Conservation (phyloP, 2,797 vertebrate genomes). For the Podarcis siculus region DNA sequence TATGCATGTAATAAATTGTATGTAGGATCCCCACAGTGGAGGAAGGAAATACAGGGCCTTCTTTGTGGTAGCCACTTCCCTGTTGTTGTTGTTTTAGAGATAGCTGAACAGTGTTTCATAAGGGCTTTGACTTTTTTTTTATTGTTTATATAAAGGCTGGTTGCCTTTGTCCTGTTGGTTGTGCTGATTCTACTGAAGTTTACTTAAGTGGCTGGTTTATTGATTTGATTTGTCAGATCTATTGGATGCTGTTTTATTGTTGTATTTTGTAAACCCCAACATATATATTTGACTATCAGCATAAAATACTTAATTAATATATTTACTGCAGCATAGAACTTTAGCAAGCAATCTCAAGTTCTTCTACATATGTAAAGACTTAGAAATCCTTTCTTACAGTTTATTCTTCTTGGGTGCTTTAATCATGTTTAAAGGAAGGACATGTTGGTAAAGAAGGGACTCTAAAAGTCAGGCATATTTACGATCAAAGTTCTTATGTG, state of each 20-base stretch:
- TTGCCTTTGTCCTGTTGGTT: not conserved
- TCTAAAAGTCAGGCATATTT: not conserved
- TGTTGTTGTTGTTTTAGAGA: not conserved
- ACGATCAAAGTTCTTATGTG: not conserved
- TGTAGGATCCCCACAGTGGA: not conserved
- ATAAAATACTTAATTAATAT: not conserved
- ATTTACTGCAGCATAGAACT: not conserved
- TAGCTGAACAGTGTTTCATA: not conserved
- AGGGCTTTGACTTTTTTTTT: not conserved
- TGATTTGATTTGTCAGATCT: not conserved
- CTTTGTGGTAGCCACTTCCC: not conserved
- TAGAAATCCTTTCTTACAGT: not conserved
- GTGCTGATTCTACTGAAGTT: not conserved
- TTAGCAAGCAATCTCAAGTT: not conserved
- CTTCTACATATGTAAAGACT: not conserved
- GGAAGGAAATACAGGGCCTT: too few relatives aligned
- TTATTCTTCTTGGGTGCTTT: not conserved
- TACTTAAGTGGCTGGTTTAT: not conserved
- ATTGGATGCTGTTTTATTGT: not conserved
- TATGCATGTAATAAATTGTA: not conserved
- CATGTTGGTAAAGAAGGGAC: not conserved
- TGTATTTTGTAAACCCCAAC: not conserved
- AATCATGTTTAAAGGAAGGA: not conserved
- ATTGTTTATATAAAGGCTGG: not conserved
- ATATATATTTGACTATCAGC: not conserved